Base-by-base conservation (phyloP, 2,888 invertebrate species). In the Lomographa bimaculata region DNA sequence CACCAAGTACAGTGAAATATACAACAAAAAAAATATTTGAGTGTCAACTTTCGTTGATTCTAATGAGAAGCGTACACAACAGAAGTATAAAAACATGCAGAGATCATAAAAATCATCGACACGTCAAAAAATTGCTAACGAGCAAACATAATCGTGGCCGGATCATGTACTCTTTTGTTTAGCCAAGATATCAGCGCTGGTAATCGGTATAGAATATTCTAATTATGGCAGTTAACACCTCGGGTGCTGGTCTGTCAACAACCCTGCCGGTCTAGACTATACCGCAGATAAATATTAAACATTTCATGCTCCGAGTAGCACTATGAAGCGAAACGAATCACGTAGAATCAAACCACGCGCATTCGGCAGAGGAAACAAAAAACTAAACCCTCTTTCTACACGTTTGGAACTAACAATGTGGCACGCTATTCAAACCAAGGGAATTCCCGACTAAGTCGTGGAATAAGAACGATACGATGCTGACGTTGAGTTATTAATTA, bases 161-260 rank as follows among this genome's bases (percentile, higher is more conserved):
- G 60, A 43, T 55, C 57, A 58, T 54, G 26, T 30, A 26, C 26
- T 35, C 43, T 36, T 46, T 45, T 70, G 62, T 77, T 71, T 71
- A 56, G 36, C 50, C 49, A 63, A 64, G 18, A 44, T 46, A 65
- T 79, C 59, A 66, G 54, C 57, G 47, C n/a, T n/a, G n/a, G 37
- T 41, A 35, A 17, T 40, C 41, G 41, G 43, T 69, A 63, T 69
- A 60, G 67, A 60, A 67, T 64, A 63, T 69, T 72, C 59, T 68
- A 66, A 82, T 76, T 73, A 76, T 59, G 43, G 33, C 58, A 58
- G 68, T 75, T 74, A 78, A 60, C 64, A 44, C 6, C 29, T 27
- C 35, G 19, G 28, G 26, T 18, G 41, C 40, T 39, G 41, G 47
- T 41, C 29, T 29, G 7, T 19, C 45, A 26, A 9, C 21, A 18